Percentiles rank a stretch among this genome's conserved stretches.
Conservation (phyloP, 1,140 invertebrate species). For the Apis laboriosa region DNA sequence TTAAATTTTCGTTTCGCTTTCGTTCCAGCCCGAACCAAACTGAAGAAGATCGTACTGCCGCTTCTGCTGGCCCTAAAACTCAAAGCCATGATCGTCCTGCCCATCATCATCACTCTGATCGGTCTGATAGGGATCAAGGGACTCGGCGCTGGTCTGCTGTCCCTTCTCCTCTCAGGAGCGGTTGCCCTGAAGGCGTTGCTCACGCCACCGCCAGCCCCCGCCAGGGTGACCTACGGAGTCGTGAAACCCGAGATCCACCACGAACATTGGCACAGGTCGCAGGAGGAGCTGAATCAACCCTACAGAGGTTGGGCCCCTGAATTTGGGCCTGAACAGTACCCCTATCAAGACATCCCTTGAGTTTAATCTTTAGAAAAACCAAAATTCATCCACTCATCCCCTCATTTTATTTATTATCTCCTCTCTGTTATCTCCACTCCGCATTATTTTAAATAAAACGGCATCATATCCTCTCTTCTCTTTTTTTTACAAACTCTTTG, state of each 20-base stretch:
- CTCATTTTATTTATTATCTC: constrained; percentile 54
- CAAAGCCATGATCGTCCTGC: constrained; percentile 84
- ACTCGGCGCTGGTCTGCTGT: constrained; percentile 83
- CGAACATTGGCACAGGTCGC: constrained; percentile 81
- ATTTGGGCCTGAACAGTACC: constrained; percentile 72
- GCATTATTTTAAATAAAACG: constrained; percentile 22
- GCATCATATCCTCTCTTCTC: constrained; percentile 13
- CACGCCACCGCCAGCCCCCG: constrained; percentile 70
- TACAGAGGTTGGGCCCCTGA: constrained; percentile 76
- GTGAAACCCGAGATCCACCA: constrained; percentile 79
- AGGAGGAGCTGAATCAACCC: constrained; percentile 75
- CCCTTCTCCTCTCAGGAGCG: constrained; percentile 83
- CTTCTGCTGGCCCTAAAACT: constrained; percentile 84
- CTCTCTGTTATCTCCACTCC: too few relatives aligned
- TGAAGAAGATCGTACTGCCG: constrained; percentile 84
- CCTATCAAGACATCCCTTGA: constrained; percentile 74
- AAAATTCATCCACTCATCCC: constrained; percentile 31
- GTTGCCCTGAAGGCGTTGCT: constrained; percentile 81
- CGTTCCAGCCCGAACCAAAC: constrained; percentile 83
- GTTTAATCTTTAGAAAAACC: too few relatives aligned
- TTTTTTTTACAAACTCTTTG: too few relatives aligned
- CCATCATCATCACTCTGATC: constrained; percentile 83
- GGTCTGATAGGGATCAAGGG: constrained; percentile 85
- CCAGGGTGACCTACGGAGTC: constrained; percentile 80
- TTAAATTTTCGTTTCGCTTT: constrained; percentile 35